phyloP scores from a whole-genome alignment of 2,797 vertebrate species.

The Clarias platycephalus region DNA sequence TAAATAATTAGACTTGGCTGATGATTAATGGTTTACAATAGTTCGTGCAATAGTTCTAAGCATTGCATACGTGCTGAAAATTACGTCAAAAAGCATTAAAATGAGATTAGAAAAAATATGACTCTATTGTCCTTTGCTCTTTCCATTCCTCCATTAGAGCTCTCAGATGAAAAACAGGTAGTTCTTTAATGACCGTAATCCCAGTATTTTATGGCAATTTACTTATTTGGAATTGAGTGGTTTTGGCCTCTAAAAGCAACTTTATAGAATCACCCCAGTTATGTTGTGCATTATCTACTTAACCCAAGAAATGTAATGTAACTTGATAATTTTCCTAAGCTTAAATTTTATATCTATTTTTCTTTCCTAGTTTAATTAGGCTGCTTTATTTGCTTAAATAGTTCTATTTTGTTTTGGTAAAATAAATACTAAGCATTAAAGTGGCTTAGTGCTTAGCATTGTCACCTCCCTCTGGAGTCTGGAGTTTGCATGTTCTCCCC shows the following conservation, averaged over 20 bases:
- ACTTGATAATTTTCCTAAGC: too few species aligned
- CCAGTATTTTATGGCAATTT: background rate
- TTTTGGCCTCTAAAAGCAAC: too few species aligned
- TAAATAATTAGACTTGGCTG: conserved; percentile 7
- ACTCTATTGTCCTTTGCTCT: background rate
- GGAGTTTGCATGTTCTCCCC: too few species aligned
- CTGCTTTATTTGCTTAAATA: background rate
- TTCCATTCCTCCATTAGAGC: background rate
- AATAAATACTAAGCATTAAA: too few species aligned
- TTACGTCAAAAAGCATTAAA: background rate
- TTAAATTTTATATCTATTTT: too few species aligned
- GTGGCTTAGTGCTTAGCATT: too few species aligned
- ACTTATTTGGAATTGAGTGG: background rate
- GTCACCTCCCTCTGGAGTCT: too few species aligned
- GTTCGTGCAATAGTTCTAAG: background rate
- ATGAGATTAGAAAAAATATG: background rate
- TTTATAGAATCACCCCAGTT: too few species aligned
- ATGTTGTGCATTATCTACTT: background rate
- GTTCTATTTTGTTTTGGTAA: background rate
- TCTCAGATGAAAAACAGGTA: background rate
- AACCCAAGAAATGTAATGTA: background rate
- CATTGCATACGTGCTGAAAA: background rate
- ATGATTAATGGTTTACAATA: background rate
- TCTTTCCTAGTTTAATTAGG: background rate
- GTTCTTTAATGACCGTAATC: background rate